Percentiles rank a stretch among this genome's conserved stretches.
Conservation (phyloP, 2,113 vertebrate genomes). For the Corythornis madagascariensis region DNA sequence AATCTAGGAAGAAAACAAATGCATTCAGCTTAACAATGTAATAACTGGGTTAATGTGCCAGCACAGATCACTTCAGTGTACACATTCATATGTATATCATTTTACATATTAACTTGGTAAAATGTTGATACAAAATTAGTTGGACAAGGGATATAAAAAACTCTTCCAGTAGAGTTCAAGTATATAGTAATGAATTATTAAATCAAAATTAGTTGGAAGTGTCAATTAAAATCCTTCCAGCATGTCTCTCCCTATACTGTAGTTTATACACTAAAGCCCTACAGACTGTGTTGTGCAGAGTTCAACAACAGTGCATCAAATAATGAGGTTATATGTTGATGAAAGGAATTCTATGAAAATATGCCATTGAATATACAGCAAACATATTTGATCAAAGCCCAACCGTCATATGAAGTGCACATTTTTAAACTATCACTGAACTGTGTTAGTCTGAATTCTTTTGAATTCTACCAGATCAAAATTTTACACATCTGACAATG, state of each 20-base stretch:
- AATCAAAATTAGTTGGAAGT: slow-evolving; percentile 43
- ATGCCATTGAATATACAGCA: not conserved
- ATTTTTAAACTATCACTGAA: slow-evolving; percentile 11
- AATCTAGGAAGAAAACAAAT: not conserved
- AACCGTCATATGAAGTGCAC: not conserved
- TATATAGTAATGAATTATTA: slow-evolving; percentile 35
- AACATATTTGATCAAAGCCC: slow-evolving; percentile 51
- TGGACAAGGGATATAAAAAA: not conserved
- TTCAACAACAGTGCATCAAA: slow-evolving; percentile 42
- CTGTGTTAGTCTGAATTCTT: not conserved
- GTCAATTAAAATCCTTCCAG: slow-evolving; percentile 33
- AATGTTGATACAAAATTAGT: slow-evolving; percentile 15
- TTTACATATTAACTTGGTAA: slow-evolving; percentile 23
- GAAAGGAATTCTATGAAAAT: slow-evolving; percentile 35
- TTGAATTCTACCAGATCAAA: not conserved
- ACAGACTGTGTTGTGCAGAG: not conserved
- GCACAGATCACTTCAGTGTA: not conserved
- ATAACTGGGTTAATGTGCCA: not conserved
- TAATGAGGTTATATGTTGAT: not conserved
- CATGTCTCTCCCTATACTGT: not conserved
- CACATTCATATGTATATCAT: not conserved
- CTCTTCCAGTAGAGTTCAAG: not conserved
- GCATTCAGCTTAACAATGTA: not conserved
- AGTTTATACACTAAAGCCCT: not conserved
- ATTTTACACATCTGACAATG: not conserved